phyloP scores from a whole-genome alignment of 2,113 vertebrate genomes.

The Clupea harengus region DNA sequence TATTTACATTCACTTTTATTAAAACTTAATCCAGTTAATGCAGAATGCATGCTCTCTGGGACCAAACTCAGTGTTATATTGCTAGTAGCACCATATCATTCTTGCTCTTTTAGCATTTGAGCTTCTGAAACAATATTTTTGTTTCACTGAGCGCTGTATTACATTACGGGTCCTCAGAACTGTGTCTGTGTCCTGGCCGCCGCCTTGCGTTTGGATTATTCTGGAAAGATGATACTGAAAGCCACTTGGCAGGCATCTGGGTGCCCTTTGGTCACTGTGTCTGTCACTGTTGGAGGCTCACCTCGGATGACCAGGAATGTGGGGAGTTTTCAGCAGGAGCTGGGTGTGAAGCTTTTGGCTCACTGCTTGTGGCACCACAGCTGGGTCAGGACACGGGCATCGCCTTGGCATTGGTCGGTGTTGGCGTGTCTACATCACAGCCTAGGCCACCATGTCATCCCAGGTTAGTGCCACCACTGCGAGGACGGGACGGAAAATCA shows the following conservation, averaged over 20 bases:
- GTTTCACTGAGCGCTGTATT: not conserved
- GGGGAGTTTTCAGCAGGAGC: not conserved
- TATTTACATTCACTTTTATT: not conserved
- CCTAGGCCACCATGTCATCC: not conserved
- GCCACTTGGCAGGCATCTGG: not conserved
- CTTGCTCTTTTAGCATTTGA: not conserved
- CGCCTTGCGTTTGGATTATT: not conserved
- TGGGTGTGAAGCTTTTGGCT: not conserved
- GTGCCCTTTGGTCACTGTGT: slow-evolving; percentile 7
- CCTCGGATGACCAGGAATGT: slow-evolving; percentile 1
- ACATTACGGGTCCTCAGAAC: not conserved
- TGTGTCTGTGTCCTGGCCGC: not conserved
- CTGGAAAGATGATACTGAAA: not conserved
- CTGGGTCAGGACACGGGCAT: not conserved
- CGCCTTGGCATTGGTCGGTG: not conserved
- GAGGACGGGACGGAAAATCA: not conserved
- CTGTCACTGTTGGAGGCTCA: not conserved
- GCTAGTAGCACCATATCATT: not conserved
- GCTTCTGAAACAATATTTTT: not conserved
- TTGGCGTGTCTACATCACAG: not conserved
- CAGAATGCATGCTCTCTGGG: not conserved
- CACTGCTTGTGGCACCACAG: not conserved
- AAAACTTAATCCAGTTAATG: not conserved
- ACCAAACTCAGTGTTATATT: not conserved
- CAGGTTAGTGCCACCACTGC: slow-evolving; percentile 1